Conservation (phyloP, 2,888 invertebrate species). For the Scaptomyza parva region DNA sequence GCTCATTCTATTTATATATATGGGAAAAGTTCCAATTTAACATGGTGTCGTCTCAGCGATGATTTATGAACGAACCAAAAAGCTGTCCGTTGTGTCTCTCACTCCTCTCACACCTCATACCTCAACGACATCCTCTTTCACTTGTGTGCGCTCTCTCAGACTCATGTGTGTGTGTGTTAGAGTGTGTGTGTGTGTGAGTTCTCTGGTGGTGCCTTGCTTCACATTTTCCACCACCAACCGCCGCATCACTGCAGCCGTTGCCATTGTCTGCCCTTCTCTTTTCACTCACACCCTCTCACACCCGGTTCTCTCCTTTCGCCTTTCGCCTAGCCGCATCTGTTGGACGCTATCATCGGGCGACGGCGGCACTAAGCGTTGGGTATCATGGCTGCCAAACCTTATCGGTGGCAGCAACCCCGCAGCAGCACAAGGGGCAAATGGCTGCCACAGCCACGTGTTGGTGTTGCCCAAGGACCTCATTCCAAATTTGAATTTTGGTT, state of each 20-base stretch:
- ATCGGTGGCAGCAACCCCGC: slow-evolving; percentile 54
- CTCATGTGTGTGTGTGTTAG: slow-evolving; percentile 36
- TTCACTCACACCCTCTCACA: not conserved
- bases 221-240: slow-evolving; percentile 65
- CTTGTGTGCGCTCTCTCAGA: slow-evolving; percentile 10
- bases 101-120: not conserved
- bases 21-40: slow-evolving; percentile 82
- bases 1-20: slow-evolving; percentile 72
- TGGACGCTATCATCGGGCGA: slow-evolving; percentile 60
- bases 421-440: slow-evolving; percentile 40
- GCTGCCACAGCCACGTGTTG: slow-evolving; percentile 53
- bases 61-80: slow-evolving; percentile 75
- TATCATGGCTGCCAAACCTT: slow-evolving; percentile 71
- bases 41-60: slow-evolving; percentile 81
- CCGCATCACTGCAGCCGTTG: slow-evolving; percentile 24
- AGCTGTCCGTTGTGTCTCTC: slow-evolving; percentile 51
- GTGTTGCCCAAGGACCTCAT: slow-evolving; percentile 42
- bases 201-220: slow-evolving; percentile 47
- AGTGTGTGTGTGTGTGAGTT: slow-evolving; percentile 34
- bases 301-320: not conserved
- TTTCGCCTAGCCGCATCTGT: slow-evolving; percentile 38
- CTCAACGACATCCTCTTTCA: not conserved
- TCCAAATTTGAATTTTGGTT: slow-evolving; percentile 38
- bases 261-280: slow-evolving; percentile 64
- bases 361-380: slow-evolving; percentile 61